These are phyloP conservation scores for Origma solitaria DNA, from an alignment of 2,113 vertebrate species.

Conservation along the genomic window DNA sequence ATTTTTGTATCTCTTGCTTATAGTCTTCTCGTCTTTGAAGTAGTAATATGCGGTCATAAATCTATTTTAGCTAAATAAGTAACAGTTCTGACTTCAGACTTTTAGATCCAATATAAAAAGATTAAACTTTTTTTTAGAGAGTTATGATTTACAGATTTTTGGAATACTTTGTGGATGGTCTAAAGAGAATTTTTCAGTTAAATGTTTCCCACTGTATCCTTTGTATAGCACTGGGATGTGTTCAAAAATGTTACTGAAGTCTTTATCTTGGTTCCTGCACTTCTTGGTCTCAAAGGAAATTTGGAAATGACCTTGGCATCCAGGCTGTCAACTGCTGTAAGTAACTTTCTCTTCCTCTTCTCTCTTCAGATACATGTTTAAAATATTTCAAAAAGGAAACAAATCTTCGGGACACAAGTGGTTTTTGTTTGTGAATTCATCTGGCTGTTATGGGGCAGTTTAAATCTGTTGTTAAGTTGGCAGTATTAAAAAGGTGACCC, in stretches of 20 bases:
- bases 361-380: neutral
- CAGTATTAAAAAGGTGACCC: neutral
- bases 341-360: constrained; percentile 37
- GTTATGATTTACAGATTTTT: neutral
- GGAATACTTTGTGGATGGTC: neutral
- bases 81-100: neutral
- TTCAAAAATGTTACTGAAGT: constrained; percentile 95
- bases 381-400: neutral
- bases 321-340: constrained; percentile 91
- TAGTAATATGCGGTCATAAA: neutral
- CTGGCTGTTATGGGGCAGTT: neutral
- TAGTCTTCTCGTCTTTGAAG: neutral
- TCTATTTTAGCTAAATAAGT: neutral
- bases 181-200: neutral
- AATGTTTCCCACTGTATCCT: neutral
- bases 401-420: neutral
- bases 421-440: neutral
- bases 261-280: constrained; percentile 95
- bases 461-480: neutral
- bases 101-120: neutral
- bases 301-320: constrained; percentile 99
- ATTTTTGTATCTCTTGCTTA: neutral
- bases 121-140: neutral
- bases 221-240: constrained; percentile 91
- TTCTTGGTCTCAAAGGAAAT: constrained; percentile 96